These are phyloP conservation scores for Pterocles gutturalis DNA, from an alignment of 2,113 vertebrate genomes.

Conservation along the genomic window DNA sequence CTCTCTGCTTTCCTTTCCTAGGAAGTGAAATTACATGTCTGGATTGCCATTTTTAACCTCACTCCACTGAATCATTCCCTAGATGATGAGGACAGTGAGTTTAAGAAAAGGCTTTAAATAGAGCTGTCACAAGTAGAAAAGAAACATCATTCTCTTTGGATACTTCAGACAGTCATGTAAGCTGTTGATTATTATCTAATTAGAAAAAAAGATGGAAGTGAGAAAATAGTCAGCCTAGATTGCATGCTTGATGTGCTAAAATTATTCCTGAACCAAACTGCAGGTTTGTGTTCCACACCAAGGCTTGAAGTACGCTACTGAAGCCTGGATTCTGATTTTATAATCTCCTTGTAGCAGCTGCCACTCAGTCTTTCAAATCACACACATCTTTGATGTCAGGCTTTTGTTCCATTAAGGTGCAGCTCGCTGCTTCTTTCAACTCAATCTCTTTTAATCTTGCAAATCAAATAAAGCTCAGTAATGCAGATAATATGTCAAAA, in stretches of 20 bases:
- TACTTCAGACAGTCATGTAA: slow-evolving; percentile 1
- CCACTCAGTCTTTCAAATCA: slow-evolving; percentile 44
- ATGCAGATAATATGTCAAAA: slow-evolving; percentile 66
- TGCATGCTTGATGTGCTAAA: neutral
- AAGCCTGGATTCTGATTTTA: slow-evolving; percentile 31
- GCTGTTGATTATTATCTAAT: slow-evolving; percentile 8
- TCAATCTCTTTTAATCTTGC: slow-evolving; percentile 62
- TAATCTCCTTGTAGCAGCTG: slow-evolving; percentile 45
- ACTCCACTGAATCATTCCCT: neutral
- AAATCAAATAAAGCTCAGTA: slow-evolving; percentile 74
- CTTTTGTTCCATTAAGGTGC: slow-evolving; percentile 51
- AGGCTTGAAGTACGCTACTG: neutral
- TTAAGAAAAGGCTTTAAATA: neutral
- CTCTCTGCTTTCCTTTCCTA: neutral
- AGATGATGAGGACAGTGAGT: neutral
- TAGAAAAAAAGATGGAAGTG: neutral
- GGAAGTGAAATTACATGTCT: neutral
- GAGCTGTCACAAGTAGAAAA: neutral
- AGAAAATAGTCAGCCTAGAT: neutral
- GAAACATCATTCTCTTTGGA: neutral
- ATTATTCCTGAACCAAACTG: neutral
- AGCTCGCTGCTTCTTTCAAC: slow-evolving; percentile 57
- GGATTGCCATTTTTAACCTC: neutral
- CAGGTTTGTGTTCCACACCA: neutral
- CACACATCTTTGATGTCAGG: slow-evolving; percentile 44